These are phyloP conservation scores for Cherax destructor DNA, from an alignment of 1,140 invertebrate species.

Conservation along the genomic window DNA sequence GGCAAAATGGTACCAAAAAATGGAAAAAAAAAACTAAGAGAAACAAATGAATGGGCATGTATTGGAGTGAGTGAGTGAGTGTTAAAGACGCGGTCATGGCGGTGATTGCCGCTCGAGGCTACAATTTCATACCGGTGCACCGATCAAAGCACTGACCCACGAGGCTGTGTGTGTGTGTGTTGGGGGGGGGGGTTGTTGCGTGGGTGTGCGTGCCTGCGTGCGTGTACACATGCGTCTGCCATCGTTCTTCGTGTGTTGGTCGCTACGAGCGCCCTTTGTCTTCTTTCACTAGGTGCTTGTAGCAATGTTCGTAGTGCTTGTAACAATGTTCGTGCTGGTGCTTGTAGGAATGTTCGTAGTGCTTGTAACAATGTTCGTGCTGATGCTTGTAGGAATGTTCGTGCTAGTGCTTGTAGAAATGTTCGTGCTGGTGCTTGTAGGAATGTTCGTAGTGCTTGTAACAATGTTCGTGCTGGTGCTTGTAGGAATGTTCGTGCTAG, in stretches of 20 bases:
- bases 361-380: no score
- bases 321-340: neutral
- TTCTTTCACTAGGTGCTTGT: no score
- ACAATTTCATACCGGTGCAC: constrained; percentile 6
- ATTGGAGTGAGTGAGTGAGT: constrained; percentile 18
- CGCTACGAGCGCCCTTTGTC: no score
- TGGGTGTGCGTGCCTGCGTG: neutral
- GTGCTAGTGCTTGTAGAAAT: no score
- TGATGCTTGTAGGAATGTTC: no score
- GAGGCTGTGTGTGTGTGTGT: constrained; percentile 10
- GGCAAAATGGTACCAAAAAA: no score
- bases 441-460: no score
- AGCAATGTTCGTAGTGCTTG: neutral
- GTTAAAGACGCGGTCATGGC: constrained; percentile 9
- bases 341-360: no score
- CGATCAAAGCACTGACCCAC: neutral
- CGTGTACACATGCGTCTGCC: neutral
- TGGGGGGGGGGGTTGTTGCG: neutral
- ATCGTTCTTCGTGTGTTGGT: neutral
- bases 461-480: no score
- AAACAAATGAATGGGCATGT: constrained; percentile 17
- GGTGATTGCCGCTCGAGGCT: neutral
- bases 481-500: no score
- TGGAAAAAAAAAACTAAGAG: no score
- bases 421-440: no score